Base-by-base conservation (phyloP, 2,797 vertebrate genomes). In the Typhlichthys subterraneus region DNA sequence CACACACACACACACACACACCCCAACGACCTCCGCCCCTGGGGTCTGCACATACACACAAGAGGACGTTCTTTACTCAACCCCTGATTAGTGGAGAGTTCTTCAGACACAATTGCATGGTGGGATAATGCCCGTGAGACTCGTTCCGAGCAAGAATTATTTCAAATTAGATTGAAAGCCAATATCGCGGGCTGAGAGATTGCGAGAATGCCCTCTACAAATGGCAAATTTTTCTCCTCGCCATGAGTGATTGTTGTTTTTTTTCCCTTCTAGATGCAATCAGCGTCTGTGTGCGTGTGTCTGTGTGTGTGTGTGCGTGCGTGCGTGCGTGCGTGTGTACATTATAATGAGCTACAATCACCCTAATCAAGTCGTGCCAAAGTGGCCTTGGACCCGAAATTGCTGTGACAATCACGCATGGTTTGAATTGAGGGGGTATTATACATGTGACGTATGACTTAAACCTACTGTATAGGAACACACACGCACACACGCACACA, bases 1-100 rank as follows among this genome's bases (percentile, higher is more conserved):
- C 23, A 29, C 23, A 29, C 23, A 29, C 23, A 29, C 23, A 29
- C 23, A 29, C 23, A 29, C 23, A 29, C 23, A 29, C 23, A 0
- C 23, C 23, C 23, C 23, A 29, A 29, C 23, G 23, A 4, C 23
- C 23, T 29, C 23, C 23, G 23, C 23, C 23, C 23, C 23, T 29
- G 23, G 23, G 23, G 23, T 29, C 23, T 29, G 23, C 23, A 69
- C 73, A 64, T 61, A 50, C 6, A 23, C 57, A 0, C 60, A 61
- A 57, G 65, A 55, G 65, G 67, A 72, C 48, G 55, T 69, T 77
- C 84, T 79, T 71, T 72, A 56, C 78, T 82, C 69, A 76, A 72
- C 80, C 75, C 76, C 78, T 89, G 87, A 90, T 90, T 87, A 85
- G 73, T 84, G 67, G 63, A 86, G 83, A 66, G 85, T 80, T 85